Evolutionary conservation across 2,888 invertebrate genomes (phyloP).

Genomic region (Chrysolina oricalcia): DNA sequence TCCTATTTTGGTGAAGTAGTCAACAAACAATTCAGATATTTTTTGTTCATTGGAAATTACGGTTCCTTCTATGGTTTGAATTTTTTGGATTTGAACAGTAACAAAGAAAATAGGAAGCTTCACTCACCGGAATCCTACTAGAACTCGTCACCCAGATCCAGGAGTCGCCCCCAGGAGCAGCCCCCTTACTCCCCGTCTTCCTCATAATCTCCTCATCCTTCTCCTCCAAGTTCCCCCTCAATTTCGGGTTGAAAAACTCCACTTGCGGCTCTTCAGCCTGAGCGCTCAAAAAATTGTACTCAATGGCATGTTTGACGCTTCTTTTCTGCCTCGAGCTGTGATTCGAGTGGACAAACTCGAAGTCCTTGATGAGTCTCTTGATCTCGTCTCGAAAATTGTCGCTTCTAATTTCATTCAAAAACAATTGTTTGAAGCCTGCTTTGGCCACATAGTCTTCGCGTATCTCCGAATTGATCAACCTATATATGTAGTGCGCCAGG

Average conservation of each 20-base stretch:
- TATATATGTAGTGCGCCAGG: slow-evolving; percentile 69
- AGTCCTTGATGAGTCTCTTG: slow-evolving; percentile 61
- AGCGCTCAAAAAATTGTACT: slow-evolving; percentile 62
- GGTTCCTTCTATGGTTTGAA: too few relatives aligned
- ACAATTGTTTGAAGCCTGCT: slow-evolving; percentile 63
- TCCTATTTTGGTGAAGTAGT: too few relatives aligned
- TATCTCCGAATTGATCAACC: slow-evolving; percentile 67
- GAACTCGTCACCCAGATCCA: slow-evolving; percentile 93
- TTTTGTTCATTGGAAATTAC: too few relatives aligned
- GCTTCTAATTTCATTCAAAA: slow-evolving; percentile 63
- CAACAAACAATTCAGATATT: too few relatives aligned
- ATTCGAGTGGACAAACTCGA: slow-evolving; percentile 40
- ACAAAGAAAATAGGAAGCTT: too few relatives aligned
- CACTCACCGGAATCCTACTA: slow-evolving; percentile 86
- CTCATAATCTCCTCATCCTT: slow-evolving; percentile 68
- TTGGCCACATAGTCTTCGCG: slow-evolving; percentile 66
- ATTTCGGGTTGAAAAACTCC: slow-evolving; percentile 84
- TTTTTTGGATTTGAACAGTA: too few relatives aligned
- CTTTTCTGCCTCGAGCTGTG: slow-evolving; percentile 45
- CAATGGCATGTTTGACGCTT: slow-evolving; percentile 46
- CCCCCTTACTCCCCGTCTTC: slow-evolving; percentile 78
- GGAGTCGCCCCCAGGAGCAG: slow-evolving; percentile 82
- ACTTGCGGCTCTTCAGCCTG: slow-evolving; percentile 73
- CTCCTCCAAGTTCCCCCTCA: slow-evolving; percentile 74
- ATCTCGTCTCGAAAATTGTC: slow-evolving; percentile 64